Base-by-base conservation (phyloP, 2,797 vertebrate species). In the Psittacula echo region DNA sequence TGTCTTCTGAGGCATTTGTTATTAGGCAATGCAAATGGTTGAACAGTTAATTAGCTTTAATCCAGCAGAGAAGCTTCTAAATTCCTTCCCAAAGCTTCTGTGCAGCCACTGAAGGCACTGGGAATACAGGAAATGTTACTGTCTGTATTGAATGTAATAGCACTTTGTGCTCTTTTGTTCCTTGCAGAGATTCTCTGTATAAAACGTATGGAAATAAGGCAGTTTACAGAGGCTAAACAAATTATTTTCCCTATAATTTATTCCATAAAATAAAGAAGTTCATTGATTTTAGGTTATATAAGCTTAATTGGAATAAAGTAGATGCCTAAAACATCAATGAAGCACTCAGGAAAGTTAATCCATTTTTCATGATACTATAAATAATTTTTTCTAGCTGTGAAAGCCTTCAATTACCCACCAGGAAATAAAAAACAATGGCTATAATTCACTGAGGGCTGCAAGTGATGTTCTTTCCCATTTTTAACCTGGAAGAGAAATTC, bases 361-460 rank as follows among this genome's bases (percentile, higher is more conserved):
- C 56, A 95, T 93, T 96, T 96, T 95, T 93, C 94, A 89, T 90
- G 92, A 89, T 81, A 89, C 88, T 95, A 92, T 95, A 95, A 95
- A 96, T 96, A 92, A 82, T 94, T 96, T 94, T 94, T 93, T 80
- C 80, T 92, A 93, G 83, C 54, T 94, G 82, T 93, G 95, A 95
- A 95, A 92, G 68, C 60, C 85, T 93, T 97, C 95, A 95, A 84
- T 95, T 96, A 95, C 86, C 64, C 89, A 87, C 80, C 78, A 96
- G 90, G 89, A 97, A 95, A 96, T 88, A 41, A 92, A 95, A 96
- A 92, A 93, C 87, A 96, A 95, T 89, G 77, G 67, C 53, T 90
- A 47, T 95, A 93, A 92, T 93, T 94, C 86, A 92, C 47, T 72
- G 86, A 93, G 77, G 81, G 65, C 68, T 77, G 74, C 50, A 89